Evolutionary conservation across 2,888 invertebrate species (phyloP).

Genomic region (Sepioteuthis lessoniana): DNA sequence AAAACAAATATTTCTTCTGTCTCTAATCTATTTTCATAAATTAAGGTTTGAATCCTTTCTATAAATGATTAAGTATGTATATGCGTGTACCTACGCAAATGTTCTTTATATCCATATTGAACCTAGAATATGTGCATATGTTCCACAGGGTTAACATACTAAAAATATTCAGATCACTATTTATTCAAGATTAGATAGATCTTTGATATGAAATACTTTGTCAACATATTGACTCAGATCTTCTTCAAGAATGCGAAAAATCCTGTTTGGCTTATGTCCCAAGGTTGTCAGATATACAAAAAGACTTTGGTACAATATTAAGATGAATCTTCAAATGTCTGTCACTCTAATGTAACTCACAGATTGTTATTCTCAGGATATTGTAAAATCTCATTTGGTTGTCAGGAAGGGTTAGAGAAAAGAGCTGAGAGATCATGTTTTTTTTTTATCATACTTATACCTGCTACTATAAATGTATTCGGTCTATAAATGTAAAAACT

Average conservation of each 20-base stretch:
- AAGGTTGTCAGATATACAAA: background rate
- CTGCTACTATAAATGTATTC: background rate
- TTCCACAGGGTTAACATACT: background rate
- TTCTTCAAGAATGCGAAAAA: background rate
- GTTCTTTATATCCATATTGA: background rate
- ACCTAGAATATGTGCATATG: background rate
- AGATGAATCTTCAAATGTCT: background rate
- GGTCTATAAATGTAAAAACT: background rate
- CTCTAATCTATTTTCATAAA: background rate
- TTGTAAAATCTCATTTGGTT: constrained; percentile 21
- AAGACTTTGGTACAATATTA: background rate
- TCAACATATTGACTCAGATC: background rate
- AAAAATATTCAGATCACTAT: background rate
- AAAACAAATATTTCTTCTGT: background rate
- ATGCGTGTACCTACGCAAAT: background rate
- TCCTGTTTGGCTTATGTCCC: background rate
- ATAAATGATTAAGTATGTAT: background rate
- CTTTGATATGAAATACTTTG: background rate
- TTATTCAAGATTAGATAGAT: background rate
- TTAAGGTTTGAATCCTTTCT: background rate
- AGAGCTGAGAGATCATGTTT: background rate
- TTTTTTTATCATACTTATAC: background rate
- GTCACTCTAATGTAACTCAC: background rate
- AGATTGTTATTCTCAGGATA: background rate
- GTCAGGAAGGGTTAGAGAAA: constrained; percentile 16